Conservation (phyloP, 2,113 vertebrate species). For the Lamprotornis superbus region DNA sequence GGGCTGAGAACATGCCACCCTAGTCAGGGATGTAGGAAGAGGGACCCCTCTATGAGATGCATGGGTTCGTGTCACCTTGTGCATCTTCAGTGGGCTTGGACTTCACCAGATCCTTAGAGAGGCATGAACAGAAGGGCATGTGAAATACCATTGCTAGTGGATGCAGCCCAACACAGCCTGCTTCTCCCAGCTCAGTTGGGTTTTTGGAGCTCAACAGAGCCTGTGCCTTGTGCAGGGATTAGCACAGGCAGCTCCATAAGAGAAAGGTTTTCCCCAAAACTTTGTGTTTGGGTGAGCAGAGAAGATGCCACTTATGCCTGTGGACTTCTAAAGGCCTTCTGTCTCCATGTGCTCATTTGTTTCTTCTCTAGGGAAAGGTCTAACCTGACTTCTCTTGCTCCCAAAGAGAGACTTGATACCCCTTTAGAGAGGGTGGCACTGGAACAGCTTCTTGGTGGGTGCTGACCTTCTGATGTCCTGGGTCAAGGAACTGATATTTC, state of each 20-base stretch:
- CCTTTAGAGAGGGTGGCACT: background rate
- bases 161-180: background rate
- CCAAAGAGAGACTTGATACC: background rate
- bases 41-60: background rate
- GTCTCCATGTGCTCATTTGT: background rate
- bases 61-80: background rate
- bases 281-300: background rate
- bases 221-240: background rate
- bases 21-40: background rate
- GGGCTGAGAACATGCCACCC: background rate
- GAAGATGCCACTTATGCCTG: background rate
- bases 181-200: background rate
- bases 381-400: background rate
- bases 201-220: background rate
- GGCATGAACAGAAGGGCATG: background rate
- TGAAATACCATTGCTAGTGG: background rate
- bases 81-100: background rate
- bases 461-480: background rate
- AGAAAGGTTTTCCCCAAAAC: background rate
- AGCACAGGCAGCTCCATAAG: background rate
- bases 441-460: background rate
- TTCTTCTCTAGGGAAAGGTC: background rate
- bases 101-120: background rate
- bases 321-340: background rate
- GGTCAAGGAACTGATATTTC: background rate